Percentiles rank a stretch among this genome's conserved stretches.
These are phyloP conservation scores for Aphelinus certus DNA, from an alignment of 1,140 invertebrate genomes.

Conservation along the genomic window DNA sequence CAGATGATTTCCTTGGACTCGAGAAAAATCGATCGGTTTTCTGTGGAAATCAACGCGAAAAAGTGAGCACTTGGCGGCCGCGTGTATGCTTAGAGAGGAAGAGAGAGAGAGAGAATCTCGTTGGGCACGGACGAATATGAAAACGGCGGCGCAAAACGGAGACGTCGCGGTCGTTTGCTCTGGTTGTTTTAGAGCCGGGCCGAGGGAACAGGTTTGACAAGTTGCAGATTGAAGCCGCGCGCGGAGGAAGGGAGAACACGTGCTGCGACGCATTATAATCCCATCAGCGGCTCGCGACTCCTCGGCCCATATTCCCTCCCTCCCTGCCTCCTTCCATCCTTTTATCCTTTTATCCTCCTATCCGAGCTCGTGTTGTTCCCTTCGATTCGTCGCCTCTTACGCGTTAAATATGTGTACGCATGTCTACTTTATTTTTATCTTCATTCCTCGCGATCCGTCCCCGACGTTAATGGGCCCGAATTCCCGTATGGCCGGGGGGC, in stretches of 20 bases:
- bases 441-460: too few relatives aligned
- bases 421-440: conserved; percentile 6
- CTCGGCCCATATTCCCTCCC: conserved; percentile 30
- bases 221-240: conserved; percentile 56
- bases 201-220: conserved; percentile 64
- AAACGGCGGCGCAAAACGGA: too few relatives aligned
- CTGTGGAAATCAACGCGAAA: too few relatives aligned
- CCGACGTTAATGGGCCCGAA: too few relatives aligned
- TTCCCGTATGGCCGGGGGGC: too few relatives aligned
- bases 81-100: too few relatives aligned
- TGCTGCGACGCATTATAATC: conserved; percentile 63
- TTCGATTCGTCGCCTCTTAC: conserved; percentile 36
- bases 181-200: conserved; percentile 44
- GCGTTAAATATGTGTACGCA: conserved; percentile 18
- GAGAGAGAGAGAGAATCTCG: too few relatives aligned
- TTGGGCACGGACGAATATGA: too few relatives aligned
- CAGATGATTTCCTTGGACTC: too few relatives aligned
- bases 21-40: too few relatives aligned
- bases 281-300: conserved; percentile 52
- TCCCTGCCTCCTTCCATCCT: conserved; percentile 38
- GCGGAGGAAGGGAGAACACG: conserved; percentile 51
- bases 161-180: too few relatives aligned
- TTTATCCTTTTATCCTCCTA: conserved; percentile 38
- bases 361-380: conserved; percentile 7
- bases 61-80: too few relatives aligned